A percentile compares a stretch with the other conserved stretches of the same genome.
These are phyloP conservation scores for Eunapius fragilis DNA, from an alignment of 37 sponge, comb jelly and placozoan genomes.

Conservation along the genomic window DNA sequence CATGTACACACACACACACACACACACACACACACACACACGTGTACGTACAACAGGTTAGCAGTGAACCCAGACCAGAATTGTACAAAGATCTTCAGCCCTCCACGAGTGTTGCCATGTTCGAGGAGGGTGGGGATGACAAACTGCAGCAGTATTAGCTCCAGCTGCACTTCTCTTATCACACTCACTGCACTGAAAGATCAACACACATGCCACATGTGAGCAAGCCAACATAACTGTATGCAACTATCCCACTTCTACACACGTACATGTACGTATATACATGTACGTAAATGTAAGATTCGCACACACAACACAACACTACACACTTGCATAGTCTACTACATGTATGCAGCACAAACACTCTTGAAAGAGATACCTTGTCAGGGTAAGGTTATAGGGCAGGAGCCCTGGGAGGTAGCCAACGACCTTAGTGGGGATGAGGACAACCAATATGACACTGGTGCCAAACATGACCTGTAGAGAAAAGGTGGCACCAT, in stretches of 20 bases:
- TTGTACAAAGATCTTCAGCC: slow-evolving; percentile 59
- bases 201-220: too few relatives aligned
- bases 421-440: slow-evolving; percentile 66
- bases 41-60: slow-evolving; percentile 55
- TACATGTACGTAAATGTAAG: background rate
- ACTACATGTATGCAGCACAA: too few relatives aligned
- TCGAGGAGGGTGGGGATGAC: slow-evolving; percentile 90
- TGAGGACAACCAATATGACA: slow-evolving; percentile 78
- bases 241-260: too few relatives aligned
- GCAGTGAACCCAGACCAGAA: slow-evolving; percentile 73
- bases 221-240: too few relatives aligned
- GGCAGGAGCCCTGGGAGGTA: slow-evolving; percentile 73
- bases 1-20: too few relatives aligned
- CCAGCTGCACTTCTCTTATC: slow-evolving; percentile 84
- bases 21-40: too few relatives aligned
- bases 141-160: slow-evolving; percentile 90
- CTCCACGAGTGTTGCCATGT: slow-evolving; percentile 80
- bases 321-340: too few relatives aligned
- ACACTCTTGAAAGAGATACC: slow-evolving; percentile 23
- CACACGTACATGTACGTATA: background rate
- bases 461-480: slow-evolving; percentile 92
- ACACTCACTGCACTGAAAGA: slow-evolving; percentile 52
- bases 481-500: background rate
- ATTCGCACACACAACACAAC: background rate
- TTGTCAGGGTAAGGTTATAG: slow-evolving; percentile 72